phyloP scores from a whole-genome alignment of 1,140 invertebrate species.

The Apis laboriosa region DNA sequence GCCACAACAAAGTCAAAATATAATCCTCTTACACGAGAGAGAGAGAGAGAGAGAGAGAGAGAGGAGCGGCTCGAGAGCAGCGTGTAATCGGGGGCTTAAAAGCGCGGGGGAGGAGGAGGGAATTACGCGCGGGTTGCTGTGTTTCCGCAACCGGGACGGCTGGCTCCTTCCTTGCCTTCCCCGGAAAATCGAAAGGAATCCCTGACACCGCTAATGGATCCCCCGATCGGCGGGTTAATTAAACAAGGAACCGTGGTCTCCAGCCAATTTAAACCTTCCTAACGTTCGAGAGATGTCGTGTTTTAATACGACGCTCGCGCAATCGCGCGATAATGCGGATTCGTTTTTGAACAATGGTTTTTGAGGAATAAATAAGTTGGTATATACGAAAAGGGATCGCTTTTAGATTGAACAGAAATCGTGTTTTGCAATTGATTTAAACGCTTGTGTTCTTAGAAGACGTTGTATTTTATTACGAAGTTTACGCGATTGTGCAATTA shows the following conservation, averaged over 20 bases:
- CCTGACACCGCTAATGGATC: constrained; percentile 36
- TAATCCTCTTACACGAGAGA: constrained; percentile 72
- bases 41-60: neutral
- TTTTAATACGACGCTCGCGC: neutral
- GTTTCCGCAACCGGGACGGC: constrained; percentile 46
- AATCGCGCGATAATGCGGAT: too few relatives aligned
- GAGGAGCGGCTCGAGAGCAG: neutral
- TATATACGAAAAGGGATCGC: too few relatives aligned
- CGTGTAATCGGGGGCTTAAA: constrained; percentile 51
- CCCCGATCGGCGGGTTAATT: constrained; percentile 57
- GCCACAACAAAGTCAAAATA: constrained; percentile 76
- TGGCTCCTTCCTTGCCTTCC: neutral
- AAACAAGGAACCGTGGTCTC: constrained; percentile 41
- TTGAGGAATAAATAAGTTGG: too few relatives aligned
- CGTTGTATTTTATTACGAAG: too few relatives aligned
- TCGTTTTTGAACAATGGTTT: too few relatives aligned
- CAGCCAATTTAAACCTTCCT: neutral
- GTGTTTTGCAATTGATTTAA: too few relatives aligned
- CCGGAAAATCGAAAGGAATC: constrained; percentile 41
- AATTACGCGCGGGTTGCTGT: constrained; percentile 47
- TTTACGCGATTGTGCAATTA: too few relatives aligned
- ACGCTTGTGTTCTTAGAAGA: too few relatives aligned
- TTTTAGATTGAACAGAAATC: too few relatives aligned
- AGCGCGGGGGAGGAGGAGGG: neutral
- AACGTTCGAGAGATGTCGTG: neutral